Evolutionary conservation across 2,113 vertebrate species (phyloP).

Genomic region (Alligator sinensis): DNA sequence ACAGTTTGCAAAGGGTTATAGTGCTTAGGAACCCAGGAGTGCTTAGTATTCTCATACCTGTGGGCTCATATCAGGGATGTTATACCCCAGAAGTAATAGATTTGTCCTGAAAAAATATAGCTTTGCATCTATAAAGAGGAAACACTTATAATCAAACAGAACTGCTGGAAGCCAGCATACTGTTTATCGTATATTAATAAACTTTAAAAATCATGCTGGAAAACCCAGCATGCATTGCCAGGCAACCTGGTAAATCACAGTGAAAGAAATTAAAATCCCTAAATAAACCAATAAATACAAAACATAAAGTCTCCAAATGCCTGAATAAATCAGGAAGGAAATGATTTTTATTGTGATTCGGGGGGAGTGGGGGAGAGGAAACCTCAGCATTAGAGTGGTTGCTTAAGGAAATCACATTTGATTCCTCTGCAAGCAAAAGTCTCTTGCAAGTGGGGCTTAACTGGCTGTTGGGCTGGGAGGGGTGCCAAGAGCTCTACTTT

Average conservation of each 20-base stretch:
- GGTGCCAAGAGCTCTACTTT: not conserved
- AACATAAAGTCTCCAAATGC: not conserved
- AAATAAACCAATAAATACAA: constrained; percentile 1
- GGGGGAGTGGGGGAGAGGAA: not conserved
- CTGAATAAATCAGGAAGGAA: not conserved
- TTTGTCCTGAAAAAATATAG: not conserved
- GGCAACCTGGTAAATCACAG: not conserved
- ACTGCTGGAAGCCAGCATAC: not conserved
- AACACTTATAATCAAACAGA: not conserved
- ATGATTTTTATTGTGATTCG: not conserved
- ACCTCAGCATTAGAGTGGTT: not conserved
- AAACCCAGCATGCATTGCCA: not conserved
- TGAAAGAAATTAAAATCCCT: constrained; percentile 4
- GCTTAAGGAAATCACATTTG: not conserved
- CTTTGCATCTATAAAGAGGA: not conserved
- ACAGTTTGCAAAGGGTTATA: not conserved
- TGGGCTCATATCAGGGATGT: not conserved
- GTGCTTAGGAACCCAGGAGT: not conserved
- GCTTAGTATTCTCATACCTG: not conserved
- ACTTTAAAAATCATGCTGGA: not conserved
- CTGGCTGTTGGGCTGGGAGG: not conserved
- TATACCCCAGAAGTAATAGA: not conserved
- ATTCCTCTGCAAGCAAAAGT: not conserved
- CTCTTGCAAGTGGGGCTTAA: not conserved
- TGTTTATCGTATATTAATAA: not conserved